phyloP scores from a whole-genome alignment of 2,888 invertebrate species.

The Galeopsomyia nigrocyanea region DNA sequence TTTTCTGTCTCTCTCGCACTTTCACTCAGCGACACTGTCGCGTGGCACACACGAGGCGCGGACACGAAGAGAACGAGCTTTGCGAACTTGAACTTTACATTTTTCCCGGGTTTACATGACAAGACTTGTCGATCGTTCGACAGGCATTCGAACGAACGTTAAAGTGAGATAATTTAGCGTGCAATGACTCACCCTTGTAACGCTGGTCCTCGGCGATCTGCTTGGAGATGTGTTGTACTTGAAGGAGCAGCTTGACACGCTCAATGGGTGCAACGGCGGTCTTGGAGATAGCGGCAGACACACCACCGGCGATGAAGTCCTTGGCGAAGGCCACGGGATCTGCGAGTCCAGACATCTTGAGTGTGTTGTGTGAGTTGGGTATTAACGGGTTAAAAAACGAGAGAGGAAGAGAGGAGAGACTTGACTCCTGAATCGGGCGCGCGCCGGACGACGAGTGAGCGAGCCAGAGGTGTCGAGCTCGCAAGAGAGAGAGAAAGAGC shows the following conservation, averaged over 20 bases:
- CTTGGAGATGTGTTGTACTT: conserved; percentile 94
- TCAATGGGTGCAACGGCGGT: conserved; percentile 96
- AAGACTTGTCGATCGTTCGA: too few species aligned
- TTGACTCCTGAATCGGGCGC: conserved; percentile 69
- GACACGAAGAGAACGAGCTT: not conserved
- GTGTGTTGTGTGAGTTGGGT: conserved; percentile 51
- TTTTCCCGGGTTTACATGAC: too few species aligned
- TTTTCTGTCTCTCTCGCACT: conserved; percentile 6
- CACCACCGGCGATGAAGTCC: conserved; percentile 92
- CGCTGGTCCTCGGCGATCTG: conserved; percentile 87
- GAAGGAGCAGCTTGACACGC: conserved; percentile 92
- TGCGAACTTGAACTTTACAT: not conserved
- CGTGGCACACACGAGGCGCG: conserved; percentile 9
- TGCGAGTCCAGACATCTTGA: conserved; percentile 69
- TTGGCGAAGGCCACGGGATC: conserved; percentile 90
- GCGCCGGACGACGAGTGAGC: conserved; percentile 72
- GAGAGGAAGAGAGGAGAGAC: conserved; percentile 62
- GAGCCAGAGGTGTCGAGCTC: conserved; percentile 57
- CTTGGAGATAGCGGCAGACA: conserved; percentile 94
- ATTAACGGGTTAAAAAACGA: conserved; percentile 58
- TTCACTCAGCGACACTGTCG: conserved; percentile 1
- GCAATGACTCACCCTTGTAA: conserved; percentile 84
- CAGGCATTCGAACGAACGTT: not conserved
- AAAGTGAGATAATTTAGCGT: not conserved
- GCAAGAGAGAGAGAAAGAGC: not conserved